Conservation (phyloP, 2,113 vertebrate species). For the Arenaria interpres region DNA sequence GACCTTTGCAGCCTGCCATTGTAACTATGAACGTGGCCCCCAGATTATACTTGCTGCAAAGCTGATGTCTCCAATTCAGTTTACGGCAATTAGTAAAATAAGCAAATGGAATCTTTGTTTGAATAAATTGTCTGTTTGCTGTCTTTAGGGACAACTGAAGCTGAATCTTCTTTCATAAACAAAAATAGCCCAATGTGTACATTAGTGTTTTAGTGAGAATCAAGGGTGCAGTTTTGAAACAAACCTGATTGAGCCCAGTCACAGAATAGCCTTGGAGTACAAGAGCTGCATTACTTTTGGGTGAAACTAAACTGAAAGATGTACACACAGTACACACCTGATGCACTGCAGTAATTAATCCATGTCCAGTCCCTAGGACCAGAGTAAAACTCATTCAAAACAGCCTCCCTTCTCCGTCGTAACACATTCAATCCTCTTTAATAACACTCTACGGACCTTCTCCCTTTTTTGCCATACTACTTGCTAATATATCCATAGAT, state of each 20-base stretch:
- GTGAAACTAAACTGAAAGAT: conserved; percentile 11
- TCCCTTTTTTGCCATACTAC: neutral
- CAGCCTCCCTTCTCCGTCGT: neutral
- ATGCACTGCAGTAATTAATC: neutral
- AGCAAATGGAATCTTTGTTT: neutral
- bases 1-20: neutral
- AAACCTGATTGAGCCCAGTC: neutral
- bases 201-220: neutral
- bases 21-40: neutral
- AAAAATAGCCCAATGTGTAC: neutral
- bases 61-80: neutral
- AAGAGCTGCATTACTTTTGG: neutral
- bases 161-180: neutral
- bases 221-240: neutral
- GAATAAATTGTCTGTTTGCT: neutral
- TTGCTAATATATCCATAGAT: neutral
- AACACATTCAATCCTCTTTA: neutral
- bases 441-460: neutral
- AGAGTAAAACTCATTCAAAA: neutral
- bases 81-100: neutral
- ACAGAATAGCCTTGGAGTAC: neutral
- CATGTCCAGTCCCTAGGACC: neutral
- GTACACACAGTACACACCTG: neutral
- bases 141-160: neutral
- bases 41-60: neutral